phyloP scores from a whole-genome alignment of 2,888 invertebrate species.

The Diadegma fenestrale region DNA sequence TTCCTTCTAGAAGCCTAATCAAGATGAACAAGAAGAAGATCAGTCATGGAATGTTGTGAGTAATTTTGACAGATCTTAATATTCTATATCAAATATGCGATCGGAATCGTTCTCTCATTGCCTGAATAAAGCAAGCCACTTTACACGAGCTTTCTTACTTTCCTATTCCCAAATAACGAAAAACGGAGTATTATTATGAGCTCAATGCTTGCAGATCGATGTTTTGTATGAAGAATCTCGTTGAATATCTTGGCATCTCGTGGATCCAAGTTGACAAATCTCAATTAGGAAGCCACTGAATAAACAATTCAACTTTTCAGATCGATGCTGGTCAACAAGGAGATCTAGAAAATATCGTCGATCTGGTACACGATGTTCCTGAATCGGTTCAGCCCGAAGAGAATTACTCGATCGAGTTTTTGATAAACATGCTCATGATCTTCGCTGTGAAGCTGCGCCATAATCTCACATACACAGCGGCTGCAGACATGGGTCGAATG shows the following conservation, averaged over 20 bases:
- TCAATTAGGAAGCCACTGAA: background rate
- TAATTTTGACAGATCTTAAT: no score
- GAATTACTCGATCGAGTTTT: slow-evolving; percentile 41
- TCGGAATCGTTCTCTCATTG: no score
- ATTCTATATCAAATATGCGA: no score
- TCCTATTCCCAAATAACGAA: slow-evolving; percentile 14
- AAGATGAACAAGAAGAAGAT: no score
- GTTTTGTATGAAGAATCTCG: slow-evolving; percentile 20
- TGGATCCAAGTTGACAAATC: background rate
- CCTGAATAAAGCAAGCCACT: background rate
- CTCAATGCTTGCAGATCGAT: background rate
- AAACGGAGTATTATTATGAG: background rate
- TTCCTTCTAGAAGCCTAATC: no score
- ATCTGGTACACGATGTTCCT: background rate
- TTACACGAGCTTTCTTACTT: slow-evolving; percentile 13
- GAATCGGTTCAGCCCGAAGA: slow-evolving; percentile 19
- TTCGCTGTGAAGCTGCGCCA: slow-evolving; percentile 48
- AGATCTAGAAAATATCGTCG: slow-evolving; percentile 9
- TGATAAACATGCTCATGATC: slow-evolving; percentile 42
- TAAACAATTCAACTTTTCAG: slow-evolving; percentile 34
- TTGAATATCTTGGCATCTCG: slow-evolving; percentile 4
- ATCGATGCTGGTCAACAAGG: slow-evolving; percentile 15
- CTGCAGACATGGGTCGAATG: slow-evolving; percentile 30
- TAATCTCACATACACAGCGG: slow-evolving; percentile 42
- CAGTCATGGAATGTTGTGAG: no score